Evolutionary conservation across 2,113 vertebrate species (phyloP), one percentile per base, ranked within the genome.

Genomic region (Tupaia chinensis): DNA sequence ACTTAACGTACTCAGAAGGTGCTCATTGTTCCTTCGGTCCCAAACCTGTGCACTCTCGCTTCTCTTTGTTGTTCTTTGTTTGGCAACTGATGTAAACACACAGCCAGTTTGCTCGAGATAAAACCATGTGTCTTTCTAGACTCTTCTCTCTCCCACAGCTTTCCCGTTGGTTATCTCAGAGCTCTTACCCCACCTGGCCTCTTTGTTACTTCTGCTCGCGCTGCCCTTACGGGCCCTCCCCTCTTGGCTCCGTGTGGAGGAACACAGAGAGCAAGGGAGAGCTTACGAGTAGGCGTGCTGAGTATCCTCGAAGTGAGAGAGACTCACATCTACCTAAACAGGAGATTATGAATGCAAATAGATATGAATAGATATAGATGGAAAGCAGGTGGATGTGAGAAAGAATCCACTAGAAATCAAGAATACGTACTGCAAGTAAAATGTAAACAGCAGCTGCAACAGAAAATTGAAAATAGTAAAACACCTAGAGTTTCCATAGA

Each of bases 151-250:
- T 69, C 19, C 27, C 13, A 94, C 27, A 23, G 44, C 34, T 44
- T 92, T 66, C 61, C 19, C 60, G 0, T 66, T 14, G 78, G 58
- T 61, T 65, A 53, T 19, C 53, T 20, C 63, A 65, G 32, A 68
- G 72, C 65, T 20, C 22, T 53, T 69, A 19, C 19, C n/a, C 1
- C 10, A 5, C 20, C 54, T 80, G 17, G 19, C 29, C 19, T 69
- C 2, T 44, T 63, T 54, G 13, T 84, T 15, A 25, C 10, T 6
- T 53, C 69, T 85, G 44, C 54, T 63, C 16, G 60, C 84, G 9
- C 25, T 53, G 15, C 44, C 10, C 3, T 19, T 2, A 15, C 3
- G 22, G 19, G 0, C 7, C 34, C 68, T 76, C 0, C 34, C 77
- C 53, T 32, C 29, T 32, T 34, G 53, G n/a, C 15, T 32, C 10